Base-by-base conservation (phyloP, 2,888 invertebrate species). In the Adela reaumurella region DNA sequence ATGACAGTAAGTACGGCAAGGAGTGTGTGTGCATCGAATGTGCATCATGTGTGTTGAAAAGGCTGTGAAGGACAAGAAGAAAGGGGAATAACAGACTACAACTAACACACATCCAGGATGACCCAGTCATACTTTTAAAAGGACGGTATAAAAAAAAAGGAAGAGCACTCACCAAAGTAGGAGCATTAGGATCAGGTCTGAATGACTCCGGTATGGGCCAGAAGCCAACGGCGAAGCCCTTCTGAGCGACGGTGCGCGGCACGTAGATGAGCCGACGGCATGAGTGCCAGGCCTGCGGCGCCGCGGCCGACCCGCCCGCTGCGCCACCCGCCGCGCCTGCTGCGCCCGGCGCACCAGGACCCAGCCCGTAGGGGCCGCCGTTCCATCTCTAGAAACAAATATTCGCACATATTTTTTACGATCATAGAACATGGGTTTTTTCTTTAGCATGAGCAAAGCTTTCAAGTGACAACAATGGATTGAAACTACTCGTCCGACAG, bases 201-300 rank as follows among this genome's bases (percentile, higher is more conserved):
- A 95, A 99, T 0, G 94, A 91, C 74, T 99, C 99, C 0, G 99
- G 99, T 59, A 99, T 91, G 0, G 98, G 98, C 99, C 99, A 99
- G 74, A 95, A 97, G 29, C 97, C 97, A 47, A 90, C 89, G 45
- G 93, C 90, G 65, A 92, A 95, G 18, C 92, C 92, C 69, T 94
- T 94, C 68, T 94, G 94, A 24, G 93, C 91, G 24, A 92, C 90
- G 11, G 92, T 88, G 57, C 95, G 83, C 20, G 94, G 95, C 20
- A 97, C 97, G 67, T 95, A 96, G 61, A 97, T 96, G 62, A 94
- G 84, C 55, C 87, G 86, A 19, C 93, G 80, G 62, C 92, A 92
- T 41, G 86, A 89, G 61, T 96, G 94, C 94, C 97, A 97, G 2
- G 90, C 86, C 43, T 89, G 87, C 51, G 84, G 83, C 47, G 69